Evolutionary conservation across 1,140 invertebrate species (phyloP).

Genomic region (Globodera rostochiensis): DNA sequence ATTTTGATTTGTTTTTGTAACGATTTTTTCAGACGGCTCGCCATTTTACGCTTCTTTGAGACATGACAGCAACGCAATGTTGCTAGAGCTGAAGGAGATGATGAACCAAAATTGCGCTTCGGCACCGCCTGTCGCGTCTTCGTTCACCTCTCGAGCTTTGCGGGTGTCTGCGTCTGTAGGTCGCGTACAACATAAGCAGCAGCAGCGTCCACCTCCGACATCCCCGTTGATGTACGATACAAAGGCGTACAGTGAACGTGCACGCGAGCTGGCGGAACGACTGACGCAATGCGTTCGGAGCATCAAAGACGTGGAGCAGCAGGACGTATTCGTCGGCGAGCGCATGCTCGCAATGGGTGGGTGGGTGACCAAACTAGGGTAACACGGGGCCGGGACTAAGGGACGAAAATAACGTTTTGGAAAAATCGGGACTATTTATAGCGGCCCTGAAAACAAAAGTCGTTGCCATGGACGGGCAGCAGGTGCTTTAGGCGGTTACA

Average conservation of each 20-base stretch:
- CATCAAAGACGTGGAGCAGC: conserved; percentile 18
- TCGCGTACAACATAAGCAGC: background rate
- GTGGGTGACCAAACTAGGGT: background rate
- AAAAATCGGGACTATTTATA: too few species aligned
- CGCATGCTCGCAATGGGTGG: conserved; percentile 9
- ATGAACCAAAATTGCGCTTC: background rate
- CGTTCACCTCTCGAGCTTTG: background rate
- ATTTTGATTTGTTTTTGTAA: background rate
- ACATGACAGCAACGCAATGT: conserved; percentile 1
- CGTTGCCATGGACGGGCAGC: too few species aligned
- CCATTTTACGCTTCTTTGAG: too few species aligned
- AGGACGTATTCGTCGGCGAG: conserved; percentile 3
- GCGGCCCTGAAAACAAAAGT: too few species aligned
- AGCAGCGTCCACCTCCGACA: background rate
- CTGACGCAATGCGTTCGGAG: background rate
- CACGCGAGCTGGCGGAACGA: background rate
- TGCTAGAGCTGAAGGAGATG: conserved; percentile 5
- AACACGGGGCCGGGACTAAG: too few species aligned
- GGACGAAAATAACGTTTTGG: too few species aligned
- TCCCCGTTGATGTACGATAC: background rate
- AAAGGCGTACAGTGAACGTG: background rate
- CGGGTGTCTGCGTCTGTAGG: background rate
- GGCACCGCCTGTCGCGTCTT: background rate
- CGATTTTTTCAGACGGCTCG: too few species aligned
- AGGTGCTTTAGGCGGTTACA: too few species aligned